phyloP scores from a whole-genome alignment of 2,888 invertebrate species.

The Oligia strigilis region DNA sequence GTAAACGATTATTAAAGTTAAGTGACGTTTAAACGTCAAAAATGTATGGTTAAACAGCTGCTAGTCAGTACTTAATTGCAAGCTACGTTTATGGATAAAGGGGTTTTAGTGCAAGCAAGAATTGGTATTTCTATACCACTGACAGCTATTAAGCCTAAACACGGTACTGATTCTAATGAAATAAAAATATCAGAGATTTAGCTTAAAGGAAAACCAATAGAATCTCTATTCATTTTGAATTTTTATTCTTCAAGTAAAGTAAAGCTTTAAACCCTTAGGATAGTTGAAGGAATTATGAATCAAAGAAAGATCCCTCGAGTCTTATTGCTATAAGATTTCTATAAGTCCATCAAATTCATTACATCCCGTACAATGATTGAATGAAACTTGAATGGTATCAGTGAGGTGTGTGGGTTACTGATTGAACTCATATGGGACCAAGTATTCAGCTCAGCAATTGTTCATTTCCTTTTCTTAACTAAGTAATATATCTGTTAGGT shows the following conservation, averaged over 20 bases:
- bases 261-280: too few relatives aligned
- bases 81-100: too few relatives aligned
- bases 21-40: background rate
- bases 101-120: background rate
- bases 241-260: background rate
- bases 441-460: slow-evolving; percentile 37
- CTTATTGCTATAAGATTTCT: background rate
- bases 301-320: too few relatives aligned
- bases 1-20: background rate
- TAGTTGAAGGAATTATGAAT: background rate
- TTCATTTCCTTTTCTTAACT: slow-evolving; percentile 18
- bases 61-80: too few relatives aligned
- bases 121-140: background rate
- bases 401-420: slow-evolving; percentile 25
- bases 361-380: slow-evolving; percentile 25
- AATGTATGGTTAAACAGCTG: background rate
- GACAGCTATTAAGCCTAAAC: background rate
- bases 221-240: too few relatives aligned
- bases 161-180: background rate
- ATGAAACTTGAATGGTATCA: slow-evolving; percentile 38
- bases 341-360: background rate
- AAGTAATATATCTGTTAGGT: slow-evolving; percentile 10
- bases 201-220: background rate
- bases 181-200: background rate
- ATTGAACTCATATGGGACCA: slow-evolving; percentile 12